These are phyloP conservation scores for Nasua narica DNA, from an alignment of 2,797 vertebrate species.

Conservation along the genomic window DNA sequence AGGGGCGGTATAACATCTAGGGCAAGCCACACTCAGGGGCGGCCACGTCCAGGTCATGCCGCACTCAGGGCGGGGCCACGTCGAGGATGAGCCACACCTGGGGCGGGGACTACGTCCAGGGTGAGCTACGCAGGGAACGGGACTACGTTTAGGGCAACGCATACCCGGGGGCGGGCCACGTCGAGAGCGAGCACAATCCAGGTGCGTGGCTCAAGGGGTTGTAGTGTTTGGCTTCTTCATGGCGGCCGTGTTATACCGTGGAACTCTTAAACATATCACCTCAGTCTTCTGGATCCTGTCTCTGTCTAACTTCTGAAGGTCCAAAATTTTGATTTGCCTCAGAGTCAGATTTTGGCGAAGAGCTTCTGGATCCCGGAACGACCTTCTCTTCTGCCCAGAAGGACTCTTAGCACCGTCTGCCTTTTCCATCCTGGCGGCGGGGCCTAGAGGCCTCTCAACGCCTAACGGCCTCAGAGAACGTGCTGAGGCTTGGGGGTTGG, in stretches of 20 bases:
- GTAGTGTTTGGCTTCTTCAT: fast-evolving
- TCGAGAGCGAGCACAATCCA: fast-evolving
- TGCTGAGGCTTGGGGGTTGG: background rate
- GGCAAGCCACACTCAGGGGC: fast-evolving
- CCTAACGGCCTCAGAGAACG: background rate
- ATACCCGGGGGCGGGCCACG: fast-evolving
- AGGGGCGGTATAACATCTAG: background rate
- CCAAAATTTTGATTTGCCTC: background rate
- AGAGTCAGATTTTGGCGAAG: too few relatives aligned
- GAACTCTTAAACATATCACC: fast-evolving
- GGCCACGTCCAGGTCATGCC: fast-evolving
- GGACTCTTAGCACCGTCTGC: fast-evolving
- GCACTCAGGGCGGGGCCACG: fast-evolving
- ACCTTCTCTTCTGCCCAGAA: too few relatives aligned
- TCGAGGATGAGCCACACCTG: too few relatives aligned
- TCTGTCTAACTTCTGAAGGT: background rate
- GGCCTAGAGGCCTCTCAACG: background rate
- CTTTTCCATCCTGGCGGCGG: fast-evolving
- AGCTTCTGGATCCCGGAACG: background rate
- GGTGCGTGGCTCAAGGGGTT: fast-evolving
- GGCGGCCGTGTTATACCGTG: fast-evolving
- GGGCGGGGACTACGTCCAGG: fast-evolving
- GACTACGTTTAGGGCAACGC: background rate
- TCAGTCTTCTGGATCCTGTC: background rate
- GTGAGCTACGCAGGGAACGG: fast-evolving